These are phyloP conservation scores for Lonchura striata DNA, from an alignment of 2,113 vertebrate species.

Conservation along the genomic window DNA sequence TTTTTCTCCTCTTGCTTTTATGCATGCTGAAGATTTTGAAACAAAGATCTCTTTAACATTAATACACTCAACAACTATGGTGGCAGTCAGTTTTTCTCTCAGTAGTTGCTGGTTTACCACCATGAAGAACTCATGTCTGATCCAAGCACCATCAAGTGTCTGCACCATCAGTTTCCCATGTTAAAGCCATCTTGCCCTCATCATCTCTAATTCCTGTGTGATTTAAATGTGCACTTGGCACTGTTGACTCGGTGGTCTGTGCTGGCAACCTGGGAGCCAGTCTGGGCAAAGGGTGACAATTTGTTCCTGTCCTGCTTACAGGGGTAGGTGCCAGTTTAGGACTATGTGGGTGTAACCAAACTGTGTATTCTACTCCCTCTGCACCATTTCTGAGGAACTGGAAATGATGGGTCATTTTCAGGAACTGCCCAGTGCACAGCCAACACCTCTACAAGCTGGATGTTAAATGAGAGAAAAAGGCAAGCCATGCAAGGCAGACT, in stretches of 20 bases:
- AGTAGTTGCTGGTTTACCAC: not conserved
- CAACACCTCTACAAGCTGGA: not conserved
- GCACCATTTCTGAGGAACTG: not conserved
- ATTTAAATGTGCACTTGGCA: not conserved
- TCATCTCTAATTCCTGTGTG: not conserved
- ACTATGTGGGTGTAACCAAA: not conserved
- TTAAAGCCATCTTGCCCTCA: conserved; percentile 19
- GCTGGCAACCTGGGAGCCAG: not conserved
- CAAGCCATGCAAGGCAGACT: not conserved
- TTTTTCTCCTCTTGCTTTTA: not conserved
- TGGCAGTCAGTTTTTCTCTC: not conserved
- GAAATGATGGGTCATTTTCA: not conserved
- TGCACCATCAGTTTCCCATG: not conserved
- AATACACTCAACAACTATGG: not conserved
- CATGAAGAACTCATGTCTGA: not conserved
- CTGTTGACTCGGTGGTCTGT: not conserved
- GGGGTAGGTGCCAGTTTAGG: not conserved
- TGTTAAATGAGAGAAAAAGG: not conserved
- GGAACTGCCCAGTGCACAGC: not conserved
- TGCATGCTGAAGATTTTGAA: not conserved
- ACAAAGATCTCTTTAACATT: not conserved
- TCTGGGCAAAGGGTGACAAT: not conserved
- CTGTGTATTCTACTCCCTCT: not conserved
- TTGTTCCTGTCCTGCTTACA: not conserved
- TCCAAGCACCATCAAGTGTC: not conserved